Evolutionary conservation across 1,140 invertebrate genomes (phyloP).

Genomic region (Geopemphigus sp.): DNA sequence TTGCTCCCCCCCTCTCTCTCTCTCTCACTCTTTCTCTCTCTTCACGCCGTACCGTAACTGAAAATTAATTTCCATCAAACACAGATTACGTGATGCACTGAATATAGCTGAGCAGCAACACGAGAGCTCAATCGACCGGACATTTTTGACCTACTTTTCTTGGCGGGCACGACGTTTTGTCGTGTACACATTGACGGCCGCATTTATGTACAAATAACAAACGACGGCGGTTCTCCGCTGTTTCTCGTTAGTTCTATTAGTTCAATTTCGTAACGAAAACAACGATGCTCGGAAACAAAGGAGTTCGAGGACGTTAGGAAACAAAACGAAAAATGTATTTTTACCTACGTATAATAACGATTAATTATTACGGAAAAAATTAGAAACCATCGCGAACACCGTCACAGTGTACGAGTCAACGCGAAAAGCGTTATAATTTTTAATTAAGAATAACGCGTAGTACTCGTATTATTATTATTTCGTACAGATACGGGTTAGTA

Average conservation of each 20-base stretch:
- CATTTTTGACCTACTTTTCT: constrained; percentile 47
- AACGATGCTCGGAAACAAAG: neutral
- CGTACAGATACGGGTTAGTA: neutral
- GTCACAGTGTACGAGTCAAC: neutral
- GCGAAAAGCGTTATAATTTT: neutral
- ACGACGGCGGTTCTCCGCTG: neutral
- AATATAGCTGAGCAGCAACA: neutral
- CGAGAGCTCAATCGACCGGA: constrained; percentile 44
- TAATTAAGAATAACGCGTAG: constrained; percentile 5
- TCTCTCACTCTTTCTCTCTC: no score
- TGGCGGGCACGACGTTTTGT: constrained; percentile 40
- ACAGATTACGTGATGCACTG: constrained; percentile 27
- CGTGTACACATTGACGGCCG: constrained; percentile 7
- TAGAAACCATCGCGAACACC: neutral
- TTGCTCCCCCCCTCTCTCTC: no score
- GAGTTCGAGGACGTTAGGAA: neutral
- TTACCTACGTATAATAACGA: neutral
- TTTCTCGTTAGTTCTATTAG: constrained; percentile 15
- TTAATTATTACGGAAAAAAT: neutral
- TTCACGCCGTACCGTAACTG: neutral
- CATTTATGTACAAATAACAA: constrained; percentile 39
- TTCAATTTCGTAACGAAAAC: constrained; percentile 10
- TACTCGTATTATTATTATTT: neutral
- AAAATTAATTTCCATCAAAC: constrained; percentile 35
- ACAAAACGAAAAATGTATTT: neutral